Base-by-base conservation (phyloP, 2,113 vertebrate species). In the Cranoglanis bouderius region DNA sequence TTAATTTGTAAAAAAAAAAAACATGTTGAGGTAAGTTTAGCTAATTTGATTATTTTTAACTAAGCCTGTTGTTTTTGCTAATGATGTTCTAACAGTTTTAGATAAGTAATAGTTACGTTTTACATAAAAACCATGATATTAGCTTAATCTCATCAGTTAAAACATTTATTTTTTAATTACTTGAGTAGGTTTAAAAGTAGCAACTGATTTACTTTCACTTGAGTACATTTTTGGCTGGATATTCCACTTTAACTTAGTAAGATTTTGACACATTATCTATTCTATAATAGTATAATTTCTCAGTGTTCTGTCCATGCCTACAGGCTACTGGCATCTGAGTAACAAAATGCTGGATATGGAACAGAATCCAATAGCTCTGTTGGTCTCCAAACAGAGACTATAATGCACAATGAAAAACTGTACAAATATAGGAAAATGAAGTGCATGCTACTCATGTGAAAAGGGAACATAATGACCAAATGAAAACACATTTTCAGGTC, bases 371-470 rank as follows among this genome's bases (percentile, higher is more conserved):
- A 43, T 29, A 46, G 40, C 40, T 46, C 24, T 77, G 35, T 7
- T 12, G 7, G 19, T 74, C 70, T 74, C 38, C 70, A 74, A 35
- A 70, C 49, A 21, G 53, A 38, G 5, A 4, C 5, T 57, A n/a
- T n/a, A 32, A 67, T 53, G 84, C 84, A 85, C 24, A 24, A 29
- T 55, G 84, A 29, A 74, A 55, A 85, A 55, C 10, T 18, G n/a
- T 57, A 57, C 67, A 26, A 57, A 21, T 55, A 29, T 0, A 46
- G 21, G 16, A 51, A 84, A 46, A n/a, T 18, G n/a, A 84, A 84
- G 29, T 32, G 29, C 3, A 46, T 59, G 51, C 53, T 55, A 55
- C 46, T 55, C 24, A 43, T 10, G 35, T 43, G 13, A 77, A n/a
- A 85, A 49, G 26, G 59, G 24, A n/a, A 85, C 19, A 26, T 35